Evolutionary conservation across 2,888 invertebrate species (phyloP), one percentile per base, ranked within the genome.

Genomic region (Dascillus cervinus): DNA sequence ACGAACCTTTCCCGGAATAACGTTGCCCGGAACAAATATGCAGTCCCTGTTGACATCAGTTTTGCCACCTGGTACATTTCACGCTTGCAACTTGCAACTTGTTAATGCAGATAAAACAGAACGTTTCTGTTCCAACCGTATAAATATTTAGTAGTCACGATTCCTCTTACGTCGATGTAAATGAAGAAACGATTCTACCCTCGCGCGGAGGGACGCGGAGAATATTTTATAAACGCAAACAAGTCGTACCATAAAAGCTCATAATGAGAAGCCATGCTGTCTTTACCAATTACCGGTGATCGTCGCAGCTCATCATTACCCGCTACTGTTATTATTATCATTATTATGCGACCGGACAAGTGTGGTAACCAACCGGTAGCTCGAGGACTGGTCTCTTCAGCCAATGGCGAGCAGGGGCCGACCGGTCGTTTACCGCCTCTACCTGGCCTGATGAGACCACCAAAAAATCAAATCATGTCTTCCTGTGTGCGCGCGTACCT

Each of bases 241-340:
- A n/a, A n/a, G n/a, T n/a, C n/a, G n/a, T n/a, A n/a, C n/a, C n/a
- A n/a, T n/a, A n/a, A n/a, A 8, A 8, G 17, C 17, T 4, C 17
- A 39, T 43, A 43, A 47, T 46, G 47, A 52, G 53, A 47, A 55
- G 58, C 60, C 57, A 58, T 56, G 58, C 55, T 56, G 54, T 52
- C 54, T 48, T 50, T 44, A 39, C 53, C 55, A 57, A 56, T 59
- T 58, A 58, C 54, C 45, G 42, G 41, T 42, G 49, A 49, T 54
- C 50, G 49, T 50, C 47, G 44, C 52, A 39, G 53, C 53, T 56
- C 59, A 54, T 60, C 59, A 60, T 58, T 61, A 59, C 54, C 8
- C 40, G 52, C 58, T 47, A 54, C 56, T 53, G 56, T 61, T 60
- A 60, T 60, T 59, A 60, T 60, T 57, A 59, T 58, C 58, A 58